Conservation (phyloP, 2,797 vertebrate species). For the Poeciliopsis turneri region DNA sequence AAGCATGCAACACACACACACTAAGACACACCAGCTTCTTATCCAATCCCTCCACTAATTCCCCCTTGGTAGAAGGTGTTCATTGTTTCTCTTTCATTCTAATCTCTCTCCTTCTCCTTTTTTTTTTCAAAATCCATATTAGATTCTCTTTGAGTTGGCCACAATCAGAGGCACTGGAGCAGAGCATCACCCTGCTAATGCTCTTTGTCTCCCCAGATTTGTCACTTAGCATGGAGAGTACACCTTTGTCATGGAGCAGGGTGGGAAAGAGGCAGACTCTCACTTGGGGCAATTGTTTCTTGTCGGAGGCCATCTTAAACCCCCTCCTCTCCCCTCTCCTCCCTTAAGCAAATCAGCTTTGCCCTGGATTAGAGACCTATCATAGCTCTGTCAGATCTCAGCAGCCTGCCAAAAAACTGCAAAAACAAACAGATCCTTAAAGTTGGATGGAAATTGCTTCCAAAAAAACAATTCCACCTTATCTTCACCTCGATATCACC, state of each 20-base stretch:
- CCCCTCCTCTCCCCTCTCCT: constrained; percentile 25
- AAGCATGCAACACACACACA: constrained; percentile 33
- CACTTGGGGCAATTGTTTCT: constrained; percentile 79
- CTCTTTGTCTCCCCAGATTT: constrained; percentile 82
- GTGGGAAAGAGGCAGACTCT: constrained; percentile 71
- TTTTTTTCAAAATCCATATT: constrained; percentile 72
- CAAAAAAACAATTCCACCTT: neutral
- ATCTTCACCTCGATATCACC: constrained; percentile 38
- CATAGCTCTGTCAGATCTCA: constrained; percentile 70
- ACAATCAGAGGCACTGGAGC: constrained; percentile 77
- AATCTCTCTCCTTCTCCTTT: constrained; percentile 71
- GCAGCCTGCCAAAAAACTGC: constrained; percentile 59
- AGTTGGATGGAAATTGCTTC: constrained; percentile 41
- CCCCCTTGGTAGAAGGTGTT: constrained; percentile 79
- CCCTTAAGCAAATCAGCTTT: constrained; percentile 77
- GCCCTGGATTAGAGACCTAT: constrained; percentile 76
- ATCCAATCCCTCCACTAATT: constrained; percentile 80
- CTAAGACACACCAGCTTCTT: constrained; percentile 65
- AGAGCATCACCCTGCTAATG: constrained; percentile 79
- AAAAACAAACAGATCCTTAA: constrained; percentile 71
- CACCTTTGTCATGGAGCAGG: constrained; percentile 80
- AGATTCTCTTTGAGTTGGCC: constrained; percentile 79
- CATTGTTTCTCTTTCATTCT: constrained; percentile 81
- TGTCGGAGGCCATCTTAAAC: constrained; percentile 73
- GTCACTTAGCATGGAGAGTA: constrained; percentile 80